Base-by-base conservation (phyloP, 2,888 invertebrate species). In the Temnothorax unifasciatus region DNA sequence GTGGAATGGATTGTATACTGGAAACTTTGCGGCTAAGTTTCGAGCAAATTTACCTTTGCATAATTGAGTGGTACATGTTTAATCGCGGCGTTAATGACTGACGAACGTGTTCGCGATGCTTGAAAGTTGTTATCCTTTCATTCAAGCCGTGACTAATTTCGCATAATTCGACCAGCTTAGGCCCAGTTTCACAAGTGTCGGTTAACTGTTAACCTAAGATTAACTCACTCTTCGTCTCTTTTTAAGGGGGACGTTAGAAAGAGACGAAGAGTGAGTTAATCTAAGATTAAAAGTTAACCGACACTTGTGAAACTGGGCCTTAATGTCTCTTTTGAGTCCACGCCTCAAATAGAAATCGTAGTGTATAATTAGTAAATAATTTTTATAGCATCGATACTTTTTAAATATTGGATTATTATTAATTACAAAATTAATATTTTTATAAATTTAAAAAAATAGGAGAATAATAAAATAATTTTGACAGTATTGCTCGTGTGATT, bases 61-160 rank as follows among this genome's bases (percentile, higher is more conserved):
- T 34, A 59, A 68, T 41, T 54, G 41, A 52, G 11, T 44, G n/a
- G 44, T 25, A 25, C 4, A 18, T 3, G 38, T n/a, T 71, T 50
- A 76, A 54, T 6, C 18, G 25, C 18, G 9, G 0, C 18, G n/a
- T 18, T 47, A 76, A 63, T 50, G 34, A 75, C 29, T 2, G 21
- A 63, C 13, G n/a, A 54, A 15, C 41, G 38, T 1, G 25, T 11
- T 57, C 69, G 29, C 21, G 44, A 25, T 5, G 41, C 15, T 57
- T 47, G 69, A 69, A 69, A 77, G 52, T 77, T 59, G 66, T 52
- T 68, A 52, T 41, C 29, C 57, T 69, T 54, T 57, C 8, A 61
- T 57, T n/a, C 52, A 34, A 52, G 25, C 1, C 41, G 18, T 38
- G 25, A 68, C 13, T 52, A 52, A 68, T 66, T 52, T 66, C 13